Base-by-base conservation (phyloP, 2,113 vertebrate genomes). In the Ranitomeya imitator region DNA sequence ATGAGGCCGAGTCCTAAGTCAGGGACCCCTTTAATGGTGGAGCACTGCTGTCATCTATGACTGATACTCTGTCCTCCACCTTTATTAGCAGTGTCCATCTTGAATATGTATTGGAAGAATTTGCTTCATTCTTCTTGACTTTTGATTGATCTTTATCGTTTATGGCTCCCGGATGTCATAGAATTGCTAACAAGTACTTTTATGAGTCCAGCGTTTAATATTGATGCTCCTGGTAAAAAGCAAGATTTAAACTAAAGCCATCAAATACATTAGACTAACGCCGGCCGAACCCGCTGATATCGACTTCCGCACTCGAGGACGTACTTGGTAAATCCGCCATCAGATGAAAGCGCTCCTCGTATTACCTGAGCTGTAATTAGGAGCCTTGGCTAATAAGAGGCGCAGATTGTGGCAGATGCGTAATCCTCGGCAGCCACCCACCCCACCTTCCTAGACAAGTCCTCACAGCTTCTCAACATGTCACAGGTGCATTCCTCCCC, bases 381-480 rank as follows among this genome's bases (percentile, higher is more conserved):
- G 18, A 51, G 80, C 31, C 63, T 19, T 63, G 59, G 26, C 18
- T 61, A 63, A 63, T 82, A 51, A 63, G 80, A 65, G 15, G 26
- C 4, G n/a, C 13, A 60, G 23, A 80, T 80, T 60, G 78, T 37
- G 80, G 31, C 21, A 65, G 59, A 37, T 37, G 61, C 65, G 60
- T 63, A 65, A 45, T 37, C 8, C 16, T 59, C 45, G 6, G 7
- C 15, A 60, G 11, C 15, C 57, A n/a, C 7, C 19, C 2, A 15
- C 80, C 80, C 73, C 73, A 85, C 87, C 81, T 69, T 55, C 45
- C 15, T 0, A 14, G 81, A 59, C 87, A 89, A 85, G 87, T 89
- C 69, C 23, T 51, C 55, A 15, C 87, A 89, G 82, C 45, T 61
- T 52, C 51, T 15, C 1, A 55, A 74, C 80, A 77, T 59, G 86